A percentile compares a stretch with the other conserved stretches of the same genome.
Conservation (phyloP, 1,140 invertebrate species). For the Periplaneta americana region DNA sequence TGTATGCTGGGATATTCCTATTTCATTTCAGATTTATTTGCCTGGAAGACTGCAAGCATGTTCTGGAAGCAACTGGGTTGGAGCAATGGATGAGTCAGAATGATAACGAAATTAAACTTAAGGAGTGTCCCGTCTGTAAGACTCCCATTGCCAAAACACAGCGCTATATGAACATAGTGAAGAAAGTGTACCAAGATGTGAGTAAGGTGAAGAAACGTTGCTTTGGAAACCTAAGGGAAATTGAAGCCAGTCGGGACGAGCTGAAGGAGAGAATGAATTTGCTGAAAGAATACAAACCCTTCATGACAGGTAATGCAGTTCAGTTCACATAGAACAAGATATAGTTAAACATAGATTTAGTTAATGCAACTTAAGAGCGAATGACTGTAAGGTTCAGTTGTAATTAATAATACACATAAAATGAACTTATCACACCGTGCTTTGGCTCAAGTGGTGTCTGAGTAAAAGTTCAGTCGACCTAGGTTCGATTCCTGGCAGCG, state of each 20-base stretch:
- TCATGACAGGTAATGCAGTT: not conserved
- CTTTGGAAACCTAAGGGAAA: constrained; percentile 30
- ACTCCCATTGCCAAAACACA: constrained; percentile 51
- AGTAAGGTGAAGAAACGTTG: constrained; percentile 46
- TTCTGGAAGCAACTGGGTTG: constrained; percentile 51
- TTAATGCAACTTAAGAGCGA: too few relatives aligned
- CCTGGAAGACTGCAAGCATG: constrained; percentile 57
- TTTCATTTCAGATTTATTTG: constrained; percentile 45
- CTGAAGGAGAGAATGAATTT: not conserved
- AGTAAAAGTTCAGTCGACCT: too few relatives aligned
- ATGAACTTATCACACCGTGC: too few relatives aligned
- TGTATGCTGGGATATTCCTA: too few relatives aligned
- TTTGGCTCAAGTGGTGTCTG: too few relatives aligned
- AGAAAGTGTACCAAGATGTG: constrained; percentile 46
- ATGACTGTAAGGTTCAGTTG: too few relatives aligned
- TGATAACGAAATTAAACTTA: constrained; percentile 43
- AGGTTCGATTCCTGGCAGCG: too few relatives aligned
- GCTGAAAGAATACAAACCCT: not conserved
- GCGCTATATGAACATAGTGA: constrained; percentile 54
- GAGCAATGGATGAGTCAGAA: constrained; percentile 44
- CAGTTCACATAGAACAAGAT: too few relatives aligned
- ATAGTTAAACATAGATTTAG: too few relatives aligned
- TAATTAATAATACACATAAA: too few relatives aligned
- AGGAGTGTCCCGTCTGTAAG: constrained; percentile 56
- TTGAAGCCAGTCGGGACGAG: not conserved